Base-by-base conservation (phyloP, 1,140 invertebrate genomes). In the Dinoponera quadriceps region DNA sequence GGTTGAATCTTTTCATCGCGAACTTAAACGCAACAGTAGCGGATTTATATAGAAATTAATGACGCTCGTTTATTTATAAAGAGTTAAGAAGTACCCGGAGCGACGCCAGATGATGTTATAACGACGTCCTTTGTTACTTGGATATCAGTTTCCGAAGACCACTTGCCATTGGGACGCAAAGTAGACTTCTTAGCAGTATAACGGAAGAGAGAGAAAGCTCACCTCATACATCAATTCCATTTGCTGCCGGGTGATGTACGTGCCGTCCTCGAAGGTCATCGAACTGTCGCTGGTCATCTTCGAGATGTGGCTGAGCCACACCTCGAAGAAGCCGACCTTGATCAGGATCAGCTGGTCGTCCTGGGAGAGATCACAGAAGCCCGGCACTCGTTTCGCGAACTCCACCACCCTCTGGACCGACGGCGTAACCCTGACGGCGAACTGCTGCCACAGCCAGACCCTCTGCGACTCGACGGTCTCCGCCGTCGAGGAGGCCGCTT, bases 301-400 rank as follows among this genome's bases (percentile, higher is more conserved):
- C 0, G 98, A 96, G 71, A 98, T 97, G 86, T 98, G 96, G 66
- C 97, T 97, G 73, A 99, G 95, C 98, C 99, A 99, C 66, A 99
- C 96, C 94, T 99, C 98, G 93, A 99, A 99, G 95, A 99, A 99
- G 49, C 98, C 98, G 88, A 98, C 96, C 95, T 99, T 99, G 89
- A 99, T 98, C 55, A 99, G 95, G 86, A 98, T 98, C 71, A 99
- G 95, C 94, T 99, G 98, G 94, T 99, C 98, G 89, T 99, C 98
- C 94, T 99, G 98, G 25, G 96, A 96, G 69, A 99, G 95, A 68
- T 97, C 96, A 90, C 96, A 96, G 94, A 99, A 99, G 83, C 98
- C 97, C 51, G 98, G 98, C 83, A 98, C 96, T 89, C 97, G 95
- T 94, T 99, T 99, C 25, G 98, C 98, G 92, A 99, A 99, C 92